Base-by-base conservation (phyloP, 2,888 invertebrate species). In the Tenthredo notha region DNA sequence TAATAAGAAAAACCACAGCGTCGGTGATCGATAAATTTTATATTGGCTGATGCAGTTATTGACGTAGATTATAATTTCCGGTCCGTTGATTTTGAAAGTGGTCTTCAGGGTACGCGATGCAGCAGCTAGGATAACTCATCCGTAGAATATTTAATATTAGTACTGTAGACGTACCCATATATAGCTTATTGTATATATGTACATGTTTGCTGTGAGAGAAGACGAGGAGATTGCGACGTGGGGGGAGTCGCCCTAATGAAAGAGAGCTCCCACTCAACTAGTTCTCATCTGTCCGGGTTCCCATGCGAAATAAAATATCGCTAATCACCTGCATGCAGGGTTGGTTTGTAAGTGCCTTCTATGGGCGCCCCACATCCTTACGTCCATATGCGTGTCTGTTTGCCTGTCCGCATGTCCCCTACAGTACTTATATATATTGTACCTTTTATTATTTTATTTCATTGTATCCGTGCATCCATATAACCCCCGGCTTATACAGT, bases 241-340 rank as follows among this genome's bases (percentile, higher is more conserved):
- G 84, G 86, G 86, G 87, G 88, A 88, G 86, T 87, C 87, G 87
- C 90, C 90, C 90, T 91, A 91, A 92, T 92, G 91, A 92, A 92
- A 92, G 90, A 91, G 91, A 91, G 90, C 93, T 92, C 91, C 93
- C 92, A 93, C 93, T 93, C 93, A 92, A 92, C 92, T 91, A 92
- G 90, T 93, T 92, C 92, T 93, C 92, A 92, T 93, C 93, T 92
- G 93, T 92, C 92, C 90, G 91, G 91, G 92, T 93, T 93, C 93
- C 93, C 93, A 93, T 93, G 93, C 91, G 93, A 93, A 93, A 93
- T 93, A 93, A 93, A 93, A 93, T 93, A 93, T 93, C 91, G 92
- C 93, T 93, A 93, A 93, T 93, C 93, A 93, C 92, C 91, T 91
- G 92, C 88, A 86, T 88, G 89, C 90, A 88, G 92, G 92, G 91